Percentiles rank a stretch among this genome's conserved stretches.
Conservation (phyloP, 2,797 vertebrate species). For the Esox lucius region DNA sequence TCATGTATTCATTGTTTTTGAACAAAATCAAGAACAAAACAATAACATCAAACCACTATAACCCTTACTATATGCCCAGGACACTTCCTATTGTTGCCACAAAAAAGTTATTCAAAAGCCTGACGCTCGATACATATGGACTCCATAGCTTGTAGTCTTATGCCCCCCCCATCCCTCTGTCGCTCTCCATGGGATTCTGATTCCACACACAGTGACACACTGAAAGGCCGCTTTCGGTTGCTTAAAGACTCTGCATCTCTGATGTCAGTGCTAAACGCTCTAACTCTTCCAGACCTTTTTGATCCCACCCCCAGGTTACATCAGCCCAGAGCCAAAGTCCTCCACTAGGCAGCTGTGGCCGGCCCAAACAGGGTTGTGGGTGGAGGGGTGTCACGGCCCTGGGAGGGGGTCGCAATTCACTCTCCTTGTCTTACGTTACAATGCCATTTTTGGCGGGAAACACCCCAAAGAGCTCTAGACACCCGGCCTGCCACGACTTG, state of each 20-base stretch:
- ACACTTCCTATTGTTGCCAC: not conserved
- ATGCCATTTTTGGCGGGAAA: slow-evolving; percentile 75
- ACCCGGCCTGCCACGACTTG: slow-evolving; percentile 41
- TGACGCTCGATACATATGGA: not conserved
- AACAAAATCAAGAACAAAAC: not conserved
- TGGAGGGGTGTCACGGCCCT: slow-evolving; percentile 33
- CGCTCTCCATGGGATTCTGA: not conserved
- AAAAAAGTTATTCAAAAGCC: slow-evolving; percentile 2
- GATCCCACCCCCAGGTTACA: slow-evolving; percentile 40
- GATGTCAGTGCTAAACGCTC: slow-evolving; percentile 46
- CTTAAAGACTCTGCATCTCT: slow-evolving; percentile 34
- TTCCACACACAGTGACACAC: slow-evolving; percentile 13
- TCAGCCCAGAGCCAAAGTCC: slow-evolving; percentile 29
- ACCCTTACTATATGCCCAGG: not conserved
- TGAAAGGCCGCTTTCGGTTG: slow-evolving; percentile 28
- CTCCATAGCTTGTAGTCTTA: not conserved
- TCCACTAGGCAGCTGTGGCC: slow-evolving; percentile 61
- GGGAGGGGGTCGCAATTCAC: slow-evolving; percentile 56
- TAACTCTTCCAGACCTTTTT: slow-evolving; percentile 20
- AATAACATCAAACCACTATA: not conserved
- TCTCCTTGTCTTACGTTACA: slow-evolving; percentile 57
- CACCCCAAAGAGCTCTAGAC: slow-evolving; percentile 45
- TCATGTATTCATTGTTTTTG: not conserved
- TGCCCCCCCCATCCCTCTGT: not conserved
- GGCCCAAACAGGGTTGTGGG: slow-evolving; percentile 21